phyloP scores from a whole-genome alignment of 2,113 vertebrate genomes.

The Pluvianellus socialis region DNA sequence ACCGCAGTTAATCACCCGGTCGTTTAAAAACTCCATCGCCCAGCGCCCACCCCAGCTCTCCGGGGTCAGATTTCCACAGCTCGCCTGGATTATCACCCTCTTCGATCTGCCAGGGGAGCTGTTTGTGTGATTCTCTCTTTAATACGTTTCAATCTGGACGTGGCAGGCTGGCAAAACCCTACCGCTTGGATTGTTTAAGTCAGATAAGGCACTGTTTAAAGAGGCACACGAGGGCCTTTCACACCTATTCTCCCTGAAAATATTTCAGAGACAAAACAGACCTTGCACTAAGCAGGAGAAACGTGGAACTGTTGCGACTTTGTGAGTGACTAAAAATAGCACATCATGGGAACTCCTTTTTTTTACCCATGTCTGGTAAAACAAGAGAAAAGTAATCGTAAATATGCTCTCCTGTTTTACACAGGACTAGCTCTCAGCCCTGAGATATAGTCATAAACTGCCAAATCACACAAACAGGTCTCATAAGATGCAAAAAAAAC shows the following conservation, averaged over 20 bases:
- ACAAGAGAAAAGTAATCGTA: neutral
- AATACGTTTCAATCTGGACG: neutral
- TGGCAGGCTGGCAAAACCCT: neutral
- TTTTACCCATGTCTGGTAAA: neutral
- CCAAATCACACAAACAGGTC: neutral
- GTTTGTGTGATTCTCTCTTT: neutral
- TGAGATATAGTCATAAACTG: neutral
- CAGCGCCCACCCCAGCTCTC: neutral
- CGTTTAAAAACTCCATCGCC: neutral
- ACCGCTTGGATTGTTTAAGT: neutral
- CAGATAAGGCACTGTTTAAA: conserved; percentile 11
- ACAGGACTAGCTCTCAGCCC: neutral
- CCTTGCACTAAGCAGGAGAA: neutral
- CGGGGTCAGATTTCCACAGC: neutral
- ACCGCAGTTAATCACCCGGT: neutral
- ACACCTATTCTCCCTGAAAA: conserved; percentile 14
- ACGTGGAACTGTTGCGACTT: neutral
- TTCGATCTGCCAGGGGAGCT: neutral
- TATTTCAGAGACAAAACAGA: neutral
- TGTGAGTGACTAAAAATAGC: conserved; percentile 8
- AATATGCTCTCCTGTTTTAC: neutral
- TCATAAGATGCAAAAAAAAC: neutral
- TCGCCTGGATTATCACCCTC: neutral
- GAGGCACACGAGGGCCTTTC: neutral
- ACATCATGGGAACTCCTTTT: neutral